These are phyloP conservation scores for Chrysolina oricalcia DNA, from an alignment of 2,888 invertebrate species.

Conservation along the genomic window DNA sequence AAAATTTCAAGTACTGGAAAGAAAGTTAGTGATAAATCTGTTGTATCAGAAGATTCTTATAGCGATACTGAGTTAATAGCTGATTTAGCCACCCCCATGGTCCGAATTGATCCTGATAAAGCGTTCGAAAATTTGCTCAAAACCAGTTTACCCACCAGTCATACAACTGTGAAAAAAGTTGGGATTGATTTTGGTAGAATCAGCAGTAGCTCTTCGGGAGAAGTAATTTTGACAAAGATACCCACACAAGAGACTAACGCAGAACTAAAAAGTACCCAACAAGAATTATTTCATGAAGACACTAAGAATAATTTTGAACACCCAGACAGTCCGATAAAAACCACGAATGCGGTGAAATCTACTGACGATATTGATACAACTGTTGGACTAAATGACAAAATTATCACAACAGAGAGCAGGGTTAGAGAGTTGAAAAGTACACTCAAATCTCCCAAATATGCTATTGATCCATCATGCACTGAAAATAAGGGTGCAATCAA, in stretches of 20 bases:
- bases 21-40: background rate
- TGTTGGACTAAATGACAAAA: background rate
- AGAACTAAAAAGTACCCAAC: background rate
- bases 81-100: background rate
- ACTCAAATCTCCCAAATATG: background rate
- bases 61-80: background rate
- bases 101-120: background rate
- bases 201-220: background rate
- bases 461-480: background rate
- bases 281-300: background rate
- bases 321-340: background rate
- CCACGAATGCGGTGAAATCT: background rate
- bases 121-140: background rate
- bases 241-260: background rate
- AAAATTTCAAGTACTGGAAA: background rate
- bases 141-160: background rate
- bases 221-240: background rate
- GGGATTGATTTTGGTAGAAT: background rate
- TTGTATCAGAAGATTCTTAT: background rate
- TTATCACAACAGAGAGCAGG: background rate
- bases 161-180: background rate
- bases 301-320: background rate
- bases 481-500: background rate
- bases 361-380: background rate
- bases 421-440: background rate